These are phyloP conservation scores for Latrodectus hesperus DNA, from an alignment of 2,888 invertebrate species.

Conservation along the genomic window DNA sequence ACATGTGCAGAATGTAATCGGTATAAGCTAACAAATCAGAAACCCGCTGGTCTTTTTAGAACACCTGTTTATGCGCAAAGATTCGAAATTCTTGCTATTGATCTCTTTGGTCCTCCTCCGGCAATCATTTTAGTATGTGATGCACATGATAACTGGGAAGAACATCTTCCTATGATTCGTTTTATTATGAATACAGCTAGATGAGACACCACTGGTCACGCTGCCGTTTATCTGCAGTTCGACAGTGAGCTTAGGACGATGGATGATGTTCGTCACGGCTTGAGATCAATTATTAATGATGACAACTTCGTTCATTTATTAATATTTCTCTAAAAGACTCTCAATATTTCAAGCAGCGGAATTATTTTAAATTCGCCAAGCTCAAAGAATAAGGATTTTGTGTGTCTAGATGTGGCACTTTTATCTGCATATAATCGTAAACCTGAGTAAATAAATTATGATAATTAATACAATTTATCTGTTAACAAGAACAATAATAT, in stretches of 20 bases:
- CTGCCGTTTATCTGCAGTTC: neutral
- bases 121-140: neutral
- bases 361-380: too few species aligned
- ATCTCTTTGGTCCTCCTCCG: conserved; percentile 33
- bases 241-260: neutral
- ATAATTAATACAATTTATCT: too few species aligned
- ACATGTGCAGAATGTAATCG: neutral
- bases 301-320: neutral
- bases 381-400: too few species aligned
- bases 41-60: neutral
- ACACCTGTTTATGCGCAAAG: conserved; percentile 6
- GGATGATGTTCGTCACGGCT: neutral
- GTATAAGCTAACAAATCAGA: neutral
- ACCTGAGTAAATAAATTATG: too few species aligned
- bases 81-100: conserved; percentile 24
- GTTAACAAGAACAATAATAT: too few species aligned
- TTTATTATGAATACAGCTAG: neutral
- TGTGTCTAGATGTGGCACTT: too few species aligned
- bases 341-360: too few species aligned
- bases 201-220: neutral
- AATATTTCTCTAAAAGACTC: neutral
- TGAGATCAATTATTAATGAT: neutral
- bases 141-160: neutral
- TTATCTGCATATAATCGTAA: too few species aligned
- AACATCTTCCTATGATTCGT: neutral